Percentiles rank a stretch among this genome's conserved stretches.
These are phyloP conservation scores for Polyommatus iphigenia DNA, from an alignment of 2,888 invertebrate species.

Conservation along the genomic window DNA sequence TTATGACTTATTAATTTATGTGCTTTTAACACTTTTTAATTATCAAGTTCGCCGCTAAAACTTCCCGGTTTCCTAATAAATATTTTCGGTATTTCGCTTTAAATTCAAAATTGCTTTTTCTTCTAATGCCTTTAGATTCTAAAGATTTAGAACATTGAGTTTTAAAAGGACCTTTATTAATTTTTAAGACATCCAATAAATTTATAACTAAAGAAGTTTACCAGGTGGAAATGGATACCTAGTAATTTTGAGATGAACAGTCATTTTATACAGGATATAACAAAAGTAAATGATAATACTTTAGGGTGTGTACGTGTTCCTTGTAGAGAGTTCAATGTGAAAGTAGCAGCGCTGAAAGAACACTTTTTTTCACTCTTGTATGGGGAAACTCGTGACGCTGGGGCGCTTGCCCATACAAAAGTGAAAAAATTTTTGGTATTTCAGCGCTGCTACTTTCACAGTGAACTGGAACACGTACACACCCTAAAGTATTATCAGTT, in stretches of 20 bases:
- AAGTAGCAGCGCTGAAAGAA: too few relatives aligned
- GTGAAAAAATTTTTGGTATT: too few relatives aligned
- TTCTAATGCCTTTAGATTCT: not conserved
- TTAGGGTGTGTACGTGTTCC: too few relatives aligned
- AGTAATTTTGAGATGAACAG: too few relatives aligned
- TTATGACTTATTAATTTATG: conserved; percentile 69
- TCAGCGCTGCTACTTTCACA: too few relatives aligned
- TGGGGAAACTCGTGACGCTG: not conserved
- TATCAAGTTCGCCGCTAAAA: conserved; percentile 52
- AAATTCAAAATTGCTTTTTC: conserved; percentile 6
- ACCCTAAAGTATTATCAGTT: too few relatives aligned
- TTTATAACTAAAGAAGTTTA: too few relatives aligned
- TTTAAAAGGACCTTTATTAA: not conserved
- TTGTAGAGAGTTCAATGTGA: too few relatives aligned
- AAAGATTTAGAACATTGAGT: not conserved
- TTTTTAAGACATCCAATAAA: not conserved
- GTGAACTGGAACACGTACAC: too few relatives aligned
- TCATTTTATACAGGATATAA: not conserved
- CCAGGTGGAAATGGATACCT: too few relatives aligned
- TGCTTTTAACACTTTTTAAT: conserved; percentile 58
- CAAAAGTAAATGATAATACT: not conserved
- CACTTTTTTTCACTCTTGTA: too few relatives aligned
- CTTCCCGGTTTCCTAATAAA: conserved; percentile 16
- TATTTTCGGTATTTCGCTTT: conserved; percentile 10
- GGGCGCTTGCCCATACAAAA: too few relatives aligned